phyloP scores from a whole-genome alignment of 2,797 vertebrate genomes.

The Orestias chungarensis region DNA sequence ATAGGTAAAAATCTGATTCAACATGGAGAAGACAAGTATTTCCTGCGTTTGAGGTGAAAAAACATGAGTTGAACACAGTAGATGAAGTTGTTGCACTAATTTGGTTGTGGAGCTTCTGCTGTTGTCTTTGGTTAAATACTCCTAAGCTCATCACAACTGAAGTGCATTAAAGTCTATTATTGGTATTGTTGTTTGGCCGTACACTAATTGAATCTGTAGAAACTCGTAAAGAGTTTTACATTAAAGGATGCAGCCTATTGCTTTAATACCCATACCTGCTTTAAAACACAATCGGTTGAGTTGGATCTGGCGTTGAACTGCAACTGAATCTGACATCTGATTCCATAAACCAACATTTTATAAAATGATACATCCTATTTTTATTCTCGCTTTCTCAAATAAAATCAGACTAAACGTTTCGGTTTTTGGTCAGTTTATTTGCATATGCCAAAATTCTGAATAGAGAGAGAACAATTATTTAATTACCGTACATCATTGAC shows the following conservation, averaged over 20 bases:
- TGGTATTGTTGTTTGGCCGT: neutral
- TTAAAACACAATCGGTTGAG: neutral
- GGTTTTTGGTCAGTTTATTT: neutral
- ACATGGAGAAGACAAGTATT: neutral
- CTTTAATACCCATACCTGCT: neutral
- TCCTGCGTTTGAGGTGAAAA: constrained; percentile 19
- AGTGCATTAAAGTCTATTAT: neutral
- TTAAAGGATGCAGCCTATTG: neutral
- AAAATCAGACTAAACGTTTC: neutral
- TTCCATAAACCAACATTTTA: neutral
- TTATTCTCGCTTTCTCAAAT: neutral
- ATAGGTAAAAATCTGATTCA: neutral
- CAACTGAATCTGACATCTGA: neutral
- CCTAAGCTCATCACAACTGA: neutral
- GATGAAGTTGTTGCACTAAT: constrained; percentile 13
- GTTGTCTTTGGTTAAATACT: neutral
- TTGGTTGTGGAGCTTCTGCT: constrained; percentile 7
- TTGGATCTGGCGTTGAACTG: neutral
- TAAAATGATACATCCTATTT: neutral
- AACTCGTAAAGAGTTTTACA: neutral
- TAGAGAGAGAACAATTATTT: too few relatives aligned
- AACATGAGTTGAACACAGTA: constrained; percentile 16
- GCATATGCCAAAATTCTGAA: too few relatives aligned
- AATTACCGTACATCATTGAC: too few relatives aligned
- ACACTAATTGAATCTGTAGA: neutral